Percentiles rank a stretch among this genome's conserved stretches.
Conservation (phyloP, 2,888 invertebrate genomes). For the Apamea sordens region DNA sequence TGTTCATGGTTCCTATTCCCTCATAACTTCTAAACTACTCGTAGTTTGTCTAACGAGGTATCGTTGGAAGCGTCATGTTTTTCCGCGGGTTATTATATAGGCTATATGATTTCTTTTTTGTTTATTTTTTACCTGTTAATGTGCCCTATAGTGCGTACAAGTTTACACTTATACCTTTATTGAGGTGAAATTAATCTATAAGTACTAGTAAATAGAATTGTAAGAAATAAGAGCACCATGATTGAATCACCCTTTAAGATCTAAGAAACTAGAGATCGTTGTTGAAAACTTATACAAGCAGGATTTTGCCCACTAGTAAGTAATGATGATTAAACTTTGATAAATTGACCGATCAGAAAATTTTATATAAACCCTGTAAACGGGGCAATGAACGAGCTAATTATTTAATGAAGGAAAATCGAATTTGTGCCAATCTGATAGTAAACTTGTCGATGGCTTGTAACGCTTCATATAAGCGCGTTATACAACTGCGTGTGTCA, state of each 20-base stretch:
- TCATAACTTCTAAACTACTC: not conserved
- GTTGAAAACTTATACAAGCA: not conserved
- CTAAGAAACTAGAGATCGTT: not conserved
- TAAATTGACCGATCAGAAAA: not conserved
- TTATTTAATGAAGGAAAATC: conserved; percentile 10
- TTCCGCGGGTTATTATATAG: not conserved
- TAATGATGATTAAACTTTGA: not conserved
- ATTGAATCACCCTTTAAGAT: not conserved
- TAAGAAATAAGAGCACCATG: not conserved
- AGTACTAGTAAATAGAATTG: no score
- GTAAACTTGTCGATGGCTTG: conserved; percentile 18
- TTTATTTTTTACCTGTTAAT: no score
- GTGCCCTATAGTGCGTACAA: no score
- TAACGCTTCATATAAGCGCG: not conserved
- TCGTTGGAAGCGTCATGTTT: not conserved
- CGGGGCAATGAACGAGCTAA: not conserved
- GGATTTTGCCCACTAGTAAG: no score
- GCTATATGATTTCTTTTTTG: no score
- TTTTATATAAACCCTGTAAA: not conserved
- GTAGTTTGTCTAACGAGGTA: not conserved
- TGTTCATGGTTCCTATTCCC: not conserved
- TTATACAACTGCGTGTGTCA: not conserved
- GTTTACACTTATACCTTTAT: not conserved
- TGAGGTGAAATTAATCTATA: no score
- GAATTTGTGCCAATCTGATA: conserved; percentile 8